Conservation (phyloP, 1,140 invertebrate species). For the Helicorthomorpha holstii region DNA sequence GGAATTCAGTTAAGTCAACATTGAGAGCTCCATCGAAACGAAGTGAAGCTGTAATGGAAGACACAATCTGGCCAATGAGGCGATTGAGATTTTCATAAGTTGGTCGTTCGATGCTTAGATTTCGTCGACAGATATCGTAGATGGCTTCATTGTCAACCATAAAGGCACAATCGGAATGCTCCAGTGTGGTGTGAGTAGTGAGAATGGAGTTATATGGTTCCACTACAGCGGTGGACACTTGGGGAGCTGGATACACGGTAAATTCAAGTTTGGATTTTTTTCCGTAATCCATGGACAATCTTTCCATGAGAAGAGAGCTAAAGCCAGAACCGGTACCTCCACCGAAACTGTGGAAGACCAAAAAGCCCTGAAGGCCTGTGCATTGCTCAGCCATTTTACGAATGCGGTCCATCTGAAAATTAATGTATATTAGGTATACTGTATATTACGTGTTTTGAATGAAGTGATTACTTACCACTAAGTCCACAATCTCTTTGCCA, state of each 20-base stretch:
- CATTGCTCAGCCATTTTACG: constrained; percentile 11
- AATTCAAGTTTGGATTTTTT: constrained; percentile 36
- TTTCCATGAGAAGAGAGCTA: constrained; percentile 30
- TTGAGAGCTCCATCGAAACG: constrained; percentile 40
- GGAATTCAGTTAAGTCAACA: constrained; percentile 40
- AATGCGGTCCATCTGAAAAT: too few relatives aligned
- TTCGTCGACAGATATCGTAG: constrained; percentile 50
- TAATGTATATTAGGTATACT: background rate
- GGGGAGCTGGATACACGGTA: constrained; percentile 34
- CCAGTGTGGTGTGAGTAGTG: constrained; percentile 59
- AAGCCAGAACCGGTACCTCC: constrained; percentile 19
- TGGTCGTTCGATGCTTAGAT: constrained; percentile 48
- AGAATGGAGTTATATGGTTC: constrained; percentile 49
- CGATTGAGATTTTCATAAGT: constrained; percentile 55
- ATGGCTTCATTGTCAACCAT: constrained; percentile 59
- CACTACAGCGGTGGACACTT: constrained; percentile 35
- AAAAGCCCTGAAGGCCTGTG: constrained; percentile 21
- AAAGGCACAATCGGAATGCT: constrained; percentile 66
- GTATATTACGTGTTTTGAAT: background rate
- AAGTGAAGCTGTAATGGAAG: constrained; percentile 34
- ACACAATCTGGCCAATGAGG: constrained; percentile 37
- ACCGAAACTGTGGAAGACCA: constrained; percentile 24
- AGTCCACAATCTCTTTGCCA: constrained; percentile 33
- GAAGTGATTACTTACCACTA: constrained; percentile 2
- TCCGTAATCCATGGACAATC: constrained; percentile 28